Evolutionary conservation across 2,113 vertebrate genomes (phyloP), one percentile per base, ranked within the genome.

Genomic region (Apeltes quadracus): DNA sequence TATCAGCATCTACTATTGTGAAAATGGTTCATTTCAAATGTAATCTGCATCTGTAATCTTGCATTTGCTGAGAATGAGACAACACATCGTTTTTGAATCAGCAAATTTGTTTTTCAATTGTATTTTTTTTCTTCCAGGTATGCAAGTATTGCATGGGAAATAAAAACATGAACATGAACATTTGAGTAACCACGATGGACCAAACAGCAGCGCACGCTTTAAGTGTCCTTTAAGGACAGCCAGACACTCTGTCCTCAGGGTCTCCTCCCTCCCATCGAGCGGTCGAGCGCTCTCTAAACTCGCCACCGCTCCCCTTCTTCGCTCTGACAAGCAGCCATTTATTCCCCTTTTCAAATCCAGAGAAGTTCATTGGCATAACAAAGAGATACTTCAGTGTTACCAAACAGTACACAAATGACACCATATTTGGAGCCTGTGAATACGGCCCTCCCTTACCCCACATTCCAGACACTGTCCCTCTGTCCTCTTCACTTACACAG

Each of bases 291-390:
- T 75, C 20, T 76, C 67, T 64, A 71, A 62, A 79, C 76, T 56
- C 12, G 53, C 61, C 76, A 46, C 82, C 64, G 54, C 80, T 84
- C 75, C 59, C 61, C 78, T 90, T 90, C 91, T 85, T 88, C 70
- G n/a, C 73, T 57, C 80, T 84, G 72, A 93, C 90, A 93, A 92
- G 88, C 81, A 84, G 72, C 81, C 79, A 82, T 86, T 90, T 88
- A 84, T 91, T 79, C 80, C 46, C 72, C 87, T 67, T 70, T 76
- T 76, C 22, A 39, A 25, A 22, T 63, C 73, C 44, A 93, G 72
- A 79, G 64, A 57, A 61, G 41, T 55, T 88, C 82, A 89, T 71
- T 89, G 70, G 83, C 87, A 89, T 88, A 57, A 91, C 79, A 91
- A 90, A 87, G 73, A 56, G 38, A 76, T 53, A 66, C 70, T 78